A percentile compares a stretch with the other conserved stretches of the same genome.
phyloP scores from a whole-genome alignment of 1,140 invertebrate species.

The Panagrolaimus sp. region DNA sequence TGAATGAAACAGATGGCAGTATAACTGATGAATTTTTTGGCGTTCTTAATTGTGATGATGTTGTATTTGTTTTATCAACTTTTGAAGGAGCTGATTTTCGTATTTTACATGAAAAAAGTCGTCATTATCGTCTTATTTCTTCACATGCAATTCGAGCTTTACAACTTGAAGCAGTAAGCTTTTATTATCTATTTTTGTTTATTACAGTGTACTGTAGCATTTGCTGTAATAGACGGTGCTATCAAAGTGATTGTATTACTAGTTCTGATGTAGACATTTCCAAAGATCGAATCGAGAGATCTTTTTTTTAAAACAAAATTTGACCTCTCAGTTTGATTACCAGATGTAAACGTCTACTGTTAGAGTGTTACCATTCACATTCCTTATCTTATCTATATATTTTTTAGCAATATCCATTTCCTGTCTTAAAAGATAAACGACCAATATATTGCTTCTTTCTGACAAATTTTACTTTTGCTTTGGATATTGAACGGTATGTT shows the following conservation, averaged over 20 bases:
- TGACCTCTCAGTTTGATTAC: too few species aligned
- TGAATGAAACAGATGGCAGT: neutral
- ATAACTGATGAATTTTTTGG: neutral
- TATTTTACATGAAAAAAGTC: neutral
- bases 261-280: too few species aligned
- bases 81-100: neutral
- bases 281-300: too few species aligned
- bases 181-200: too few species aligned
- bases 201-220: too few species aligned
- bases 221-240: too few species aligned
- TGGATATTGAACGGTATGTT: neutral
- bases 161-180: neutral
- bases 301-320: too few species aligned
- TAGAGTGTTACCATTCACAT: too few species aligned
- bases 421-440: neutral
- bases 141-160: neutral
- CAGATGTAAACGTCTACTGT: too few species aligned
- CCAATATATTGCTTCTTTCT: neutral
- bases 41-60: neutral
- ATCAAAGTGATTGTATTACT: too few species aligned
- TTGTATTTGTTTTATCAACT: neutral
- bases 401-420: neutral
- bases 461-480: neutral
- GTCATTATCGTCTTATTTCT: neutral
- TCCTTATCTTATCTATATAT: too few species aligned